phyloP scores from a whole-genome alignment of 2,113 vertebrate species.

The Ailurus styani region DNA sequence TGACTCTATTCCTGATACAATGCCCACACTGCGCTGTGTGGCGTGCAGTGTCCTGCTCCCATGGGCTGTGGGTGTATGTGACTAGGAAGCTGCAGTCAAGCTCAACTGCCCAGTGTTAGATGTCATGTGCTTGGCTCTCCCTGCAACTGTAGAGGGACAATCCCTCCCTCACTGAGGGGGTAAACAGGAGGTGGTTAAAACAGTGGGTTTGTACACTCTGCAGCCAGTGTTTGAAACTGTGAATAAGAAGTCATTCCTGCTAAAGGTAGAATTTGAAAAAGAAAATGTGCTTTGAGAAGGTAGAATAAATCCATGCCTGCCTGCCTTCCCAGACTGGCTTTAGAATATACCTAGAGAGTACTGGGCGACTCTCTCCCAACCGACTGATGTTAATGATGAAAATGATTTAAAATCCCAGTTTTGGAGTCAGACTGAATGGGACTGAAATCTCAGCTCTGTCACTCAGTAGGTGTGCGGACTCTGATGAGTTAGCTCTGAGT shows the following conservation, averaged over 20 bases:
- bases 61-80: not conserved
- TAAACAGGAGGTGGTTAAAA: not conserved
- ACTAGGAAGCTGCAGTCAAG: not conserved
- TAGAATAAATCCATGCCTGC: not conserved
- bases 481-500: not conserved
- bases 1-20: not conserved
- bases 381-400: not conserved
- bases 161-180: not conserved
- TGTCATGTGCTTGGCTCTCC: not conserved
- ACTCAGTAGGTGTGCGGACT: not conserved
- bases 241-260: not conserved
- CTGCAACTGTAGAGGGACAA: not conserved
- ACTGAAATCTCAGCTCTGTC: not conserved
- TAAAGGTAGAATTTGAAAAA: not conserved
- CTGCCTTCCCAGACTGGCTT: not conserved
- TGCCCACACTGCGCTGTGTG: too few species aligned
- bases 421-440: not conserved
- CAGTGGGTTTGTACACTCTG: not conserved
- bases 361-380: not conserved
- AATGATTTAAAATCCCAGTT: not conserved
- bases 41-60: accelerated
- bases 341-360: not conserved
- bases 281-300: not conserved
- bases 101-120: not conserved
- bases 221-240: not conserved